A percentile compares a stretch with the other conserved stretches of the same genome.
Conservation (phyloP, 2,113 vertebrate genomes). For the Neotoma lepida region DNA sequence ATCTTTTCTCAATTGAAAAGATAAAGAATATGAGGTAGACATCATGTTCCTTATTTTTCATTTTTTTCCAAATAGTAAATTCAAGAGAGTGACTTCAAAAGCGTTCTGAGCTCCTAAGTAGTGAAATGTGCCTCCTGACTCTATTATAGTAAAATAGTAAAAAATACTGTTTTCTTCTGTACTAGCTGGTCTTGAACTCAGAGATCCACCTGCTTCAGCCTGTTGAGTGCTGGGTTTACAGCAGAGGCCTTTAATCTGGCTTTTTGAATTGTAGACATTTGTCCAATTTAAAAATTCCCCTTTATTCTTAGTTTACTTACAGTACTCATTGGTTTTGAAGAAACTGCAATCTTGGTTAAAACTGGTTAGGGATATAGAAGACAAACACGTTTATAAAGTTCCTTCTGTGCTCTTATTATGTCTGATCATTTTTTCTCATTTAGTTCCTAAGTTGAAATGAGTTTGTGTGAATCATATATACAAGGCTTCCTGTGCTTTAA, state of each 20-base stretch:
- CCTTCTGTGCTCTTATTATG: slow-evolving; percentile 4
- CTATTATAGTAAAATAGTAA: neutral
- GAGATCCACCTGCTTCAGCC: neutral
- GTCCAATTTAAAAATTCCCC: neutral
- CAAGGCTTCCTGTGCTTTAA: neutral
- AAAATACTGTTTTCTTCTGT: neutral
- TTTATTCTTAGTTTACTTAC: neutral
- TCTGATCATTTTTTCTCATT: neutral
- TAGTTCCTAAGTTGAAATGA: neutral
- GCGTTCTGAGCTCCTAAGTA: slow-evolving; percentile 23
- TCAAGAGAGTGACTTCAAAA: slow-evolving; percentile 6
- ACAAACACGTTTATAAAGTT: neutral
- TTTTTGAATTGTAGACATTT: neutral
- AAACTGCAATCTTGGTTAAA: neutral
- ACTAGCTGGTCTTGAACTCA: neutral
- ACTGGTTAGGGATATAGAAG: neutral
- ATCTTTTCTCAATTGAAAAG: slow-evolving; percentile 45
- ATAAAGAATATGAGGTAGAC: neutral
- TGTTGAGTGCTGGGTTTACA: neutral
- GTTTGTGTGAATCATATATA: neutral
- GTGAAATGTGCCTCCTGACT: slow-evolving; percentile 34
- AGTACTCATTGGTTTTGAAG: slow-evolving; percentile 41
- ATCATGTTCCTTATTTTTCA: neutral
- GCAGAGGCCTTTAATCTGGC: neutral
- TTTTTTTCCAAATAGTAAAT: neutral